A percentile compares a stretch with the other conserved stretches of the same genome.
phyloP scores from a whole-genome alignment of 1,140 invertebrate species.

The Drosophila prosaltans region DNA sequence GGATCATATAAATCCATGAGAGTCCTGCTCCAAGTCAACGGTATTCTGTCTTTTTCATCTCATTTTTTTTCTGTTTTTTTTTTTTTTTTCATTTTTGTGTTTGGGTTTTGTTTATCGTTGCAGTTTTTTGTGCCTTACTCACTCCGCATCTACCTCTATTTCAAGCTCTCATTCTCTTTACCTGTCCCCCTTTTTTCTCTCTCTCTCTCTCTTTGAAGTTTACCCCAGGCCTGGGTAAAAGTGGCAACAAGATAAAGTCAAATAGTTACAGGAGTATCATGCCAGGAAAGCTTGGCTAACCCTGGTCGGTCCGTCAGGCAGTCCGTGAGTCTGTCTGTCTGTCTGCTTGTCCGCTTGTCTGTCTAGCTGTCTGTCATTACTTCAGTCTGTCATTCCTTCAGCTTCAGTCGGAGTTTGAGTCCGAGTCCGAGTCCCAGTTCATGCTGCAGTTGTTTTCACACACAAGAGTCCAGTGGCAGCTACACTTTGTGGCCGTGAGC shows the following conservation, averaged over 20 bases:
- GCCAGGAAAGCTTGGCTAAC: conserved; percentile 50
- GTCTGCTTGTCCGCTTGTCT: background rate
- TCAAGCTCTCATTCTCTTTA: background rate
- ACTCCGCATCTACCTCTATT: conserved; percentile 2
- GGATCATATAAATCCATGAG: conserved; percentile 38
- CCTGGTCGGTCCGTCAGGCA: conserved; percentile 35
- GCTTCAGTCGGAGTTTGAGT: conserved; percentile 38
- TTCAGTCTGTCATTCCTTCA: conserved; percentile 22
- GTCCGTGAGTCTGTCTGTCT: background rate
- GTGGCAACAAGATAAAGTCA: conserved; percentile 73
- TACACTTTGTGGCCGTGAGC: conserved; percentile 37
- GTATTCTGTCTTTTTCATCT: background rate
- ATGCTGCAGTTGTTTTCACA: conserved; percentile 17
- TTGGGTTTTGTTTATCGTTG: conserved; percentile 68
- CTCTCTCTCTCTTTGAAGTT: conserved; percentile 41
- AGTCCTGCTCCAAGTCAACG: conserved; percentile 34
- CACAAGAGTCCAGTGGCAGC: conserved; percentile 13
- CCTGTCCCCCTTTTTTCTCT: conserved; percentile 27
- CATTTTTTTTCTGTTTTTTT: background rate
- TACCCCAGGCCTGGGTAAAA: conserved; percentile 47
- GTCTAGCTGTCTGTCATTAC: conserved; percentile 24
- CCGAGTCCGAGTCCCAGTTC: conserved; percentile 31
- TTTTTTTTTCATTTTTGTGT: conserved; percentile 16
- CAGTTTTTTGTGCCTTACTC: conserved; percentile 20
- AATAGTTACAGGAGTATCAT: conserved; percentile 76